These are phyloP conservation scores for Lithophane semibrunnea DNA, from an alignment of 2,888 invertebrate genomes.

Conservation along the genomic window DNA sequence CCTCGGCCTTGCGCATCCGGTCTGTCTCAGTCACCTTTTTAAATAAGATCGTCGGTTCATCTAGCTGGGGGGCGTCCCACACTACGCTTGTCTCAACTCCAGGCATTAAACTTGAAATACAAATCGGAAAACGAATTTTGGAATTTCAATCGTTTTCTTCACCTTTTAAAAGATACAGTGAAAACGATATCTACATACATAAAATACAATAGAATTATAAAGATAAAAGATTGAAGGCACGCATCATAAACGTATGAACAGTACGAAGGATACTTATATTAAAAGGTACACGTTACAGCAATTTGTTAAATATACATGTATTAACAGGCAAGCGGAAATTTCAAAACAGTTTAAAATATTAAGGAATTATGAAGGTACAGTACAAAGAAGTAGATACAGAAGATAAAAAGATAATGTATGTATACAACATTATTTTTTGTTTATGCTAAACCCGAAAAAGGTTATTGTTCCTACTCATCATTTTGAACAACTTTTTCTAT, in stretches of 20 bases:
- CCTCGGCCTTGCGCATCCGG: too few species aligned
- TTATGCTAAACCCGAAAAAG: too few species aligned
- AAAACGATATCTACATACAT: constrained; percentile 32
- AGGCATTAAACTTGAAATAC: too few species aligned
- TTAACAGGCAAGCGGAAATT: constrained; percentile 45
- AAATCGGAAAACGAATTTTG: too few species aligned
- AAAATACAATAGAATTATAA: constrained; percentile 51
- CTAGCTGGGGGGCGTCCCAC: too few species aligned
- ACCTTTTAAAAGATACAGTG: not conserved
- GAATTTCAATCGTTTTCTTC: not conserved
- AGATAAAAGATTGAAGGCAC: constrained; percentile 74
- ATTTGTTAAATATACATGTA: constrained; percentile 22
- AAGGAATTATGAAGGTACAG: not conserved
- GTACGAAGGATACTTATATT: constrained; percentile 44
- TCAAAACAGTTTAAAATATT: constrained; percentile 1
- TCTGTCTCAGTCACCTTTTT: too few species aligned
- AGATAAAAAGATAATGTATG: not conserved
- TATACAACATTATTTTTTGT: not conserved
- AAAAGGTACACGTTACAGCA: constrained; percentile 35
- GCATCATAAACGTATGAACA: constrained; percentile 68
- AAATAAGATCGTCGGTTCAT: too few species aligned
- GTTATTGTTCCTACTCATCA: too few species aligned
- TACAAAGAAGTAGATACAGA: not conserved
- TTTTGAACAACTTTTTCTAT: too few species aligned
- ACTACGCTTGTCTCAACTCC: too few species aligned